Base-by-base conservation (phyloP, 2,888 invertebrate species). In the Caenorhabditis japonica region DNA sequence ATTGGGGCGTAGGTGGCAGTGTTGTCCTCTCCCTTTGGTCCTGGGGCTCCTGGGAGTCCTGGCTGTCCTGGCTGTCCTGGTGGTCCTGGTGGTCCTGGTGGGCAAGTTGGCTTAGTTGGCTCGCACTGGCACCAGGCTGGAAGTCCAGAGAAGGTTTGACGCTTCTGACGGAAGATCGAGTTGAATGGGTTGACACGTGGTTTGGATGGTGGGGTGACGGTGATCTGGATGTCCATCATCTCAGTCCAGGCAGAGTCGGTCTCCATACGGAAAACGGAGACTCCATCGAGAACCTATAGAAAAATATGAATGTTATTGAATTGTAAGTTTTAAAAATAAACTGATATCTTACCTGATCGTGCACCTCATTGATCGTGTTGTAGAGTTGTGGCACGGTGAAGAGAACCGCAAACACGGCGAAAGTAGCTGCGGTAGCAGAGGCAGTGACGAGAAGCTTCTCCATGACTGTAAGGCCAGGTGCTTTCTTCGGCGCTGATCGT, bases 111-210 rank as follows among this genome's bases (percentile, higher is more conserved):
- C 74, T 83, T 83, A 46, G 78, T 61, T 44, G 85, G 83, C 71
- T 84, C 82, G 75, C 85, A 85, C 62, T 85, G 84, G 74, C 81
- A 84, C 81, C 81, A 85, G 21, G 83, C 77, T 30, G 85, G 85
- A n/a, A 85, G 82, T 46, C 85, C 83, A 34, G 64, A 61, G 73
- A 72, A 78, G 69, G 77, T 61, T 53, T 77, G 75, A 58, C 83
- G 75, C 78, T 84, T 84, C 69, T 79, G 77, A 74, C 85, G 83
- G 83, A 85, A 85, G 79, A 85, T 83, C 30, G 78, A 78, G 75
- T 81, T 76, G 81, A 81, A 81, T 61, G 81, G 81, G 61, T 78
- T 78, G 43, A 59, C 58, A 59, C 70, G 66, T 47, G 85, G 85
- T 69, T 81, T 80, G 58, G 79, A 70, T 30, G 86, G 85, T 19